Conservation (phyloP, 1,140 invertebrate species). For the Bombus terrestris region DNA sequence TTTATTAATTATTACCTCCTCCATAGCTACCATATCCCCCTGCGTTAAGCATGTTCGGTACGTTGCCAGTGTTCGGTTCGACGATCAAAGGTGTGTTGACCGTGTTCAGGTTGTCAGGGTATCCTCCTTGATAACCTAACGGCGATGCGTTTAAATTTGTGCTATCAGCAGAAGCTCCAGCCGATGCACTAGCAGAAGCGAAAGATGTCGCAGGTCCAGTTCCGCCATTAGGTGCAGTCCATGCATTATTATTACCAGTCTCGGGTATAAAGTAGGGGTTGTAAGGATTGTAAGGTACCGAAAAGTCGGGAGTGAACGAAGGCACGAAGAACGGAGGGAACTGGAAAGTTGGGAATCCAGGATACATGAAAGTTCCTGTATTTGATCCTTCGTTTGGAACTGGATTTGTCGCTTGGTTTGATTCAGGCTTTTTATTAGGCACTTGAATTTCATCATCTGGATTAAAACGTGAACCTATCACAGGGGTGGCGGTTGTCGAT, state of each 20-base stretch:
- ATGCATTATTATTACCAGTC: slow-evolving; percentile 16
- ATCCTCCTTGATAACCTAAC: slow-evolving; percentile 25
- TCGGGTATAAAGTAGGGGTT: slow-evolving; percentile 27
- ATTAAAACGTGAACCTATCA: neutral
- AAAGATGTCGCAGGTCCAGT: slow-evolving; percentile 36
- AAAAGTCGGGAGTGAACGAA: neutral
- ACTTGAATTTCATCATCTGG: neutral
- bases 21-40: slow-evolving; percentile 2
- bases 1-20: slow-evolving; percentile 35
- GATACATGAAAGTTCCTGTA: neutral
- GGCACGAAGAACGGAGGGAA: slow-evolving; percentile 1
- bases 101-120: neutral
- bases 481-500: neutral
- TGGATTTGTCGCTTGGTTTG: neutral
- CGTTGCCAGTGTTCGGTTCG: neutral
- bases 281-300: neutral
- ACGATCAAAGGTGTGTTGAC: neutral
- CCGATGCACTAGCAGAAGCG: slow-evolving; percentile 44
- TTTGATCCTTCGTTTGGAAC: too few relatives aligned
- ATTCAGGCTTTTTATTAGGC: neutral
- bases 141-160: neutral
- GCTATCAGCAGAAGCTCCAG: slow-evolving; percentile 17
- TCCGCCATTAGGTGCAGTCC: slow-evolving; percentile 23
- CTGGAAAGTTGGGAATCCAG: neutral
- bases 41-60: slow-evolving; percentile 7